Base-by-base conservation (phyloP, 1,140 invertebrate genomes). In the Aricia agestis region DNA sequence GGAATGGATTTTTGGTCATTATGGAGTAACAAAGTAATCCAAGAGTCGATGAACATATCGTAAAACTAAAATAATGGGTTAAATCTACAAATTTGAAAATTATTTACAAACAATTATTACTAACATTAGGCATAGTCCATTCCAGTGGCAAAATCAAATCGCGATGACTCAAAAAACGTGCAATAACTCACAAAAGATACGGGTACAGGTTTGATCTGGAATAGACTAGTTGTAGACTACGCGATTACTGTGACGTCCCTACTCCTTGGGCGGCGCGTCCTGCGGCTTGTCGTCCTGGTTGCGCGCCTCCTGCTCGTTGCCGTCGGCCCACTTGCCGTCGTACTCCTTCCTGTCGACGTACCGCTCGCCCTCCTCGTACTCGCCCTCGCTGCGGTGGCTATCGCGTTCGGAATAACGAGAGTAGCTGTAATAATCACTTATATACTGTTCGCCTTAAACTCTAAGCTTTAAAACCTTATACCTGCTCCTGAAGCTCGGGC, bases 301-400 rank as follows among this genome's bases (percentile, higher is more conserved):
- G 66, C 85, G 77, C 45, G 87, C 87, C 0, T 87, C 87, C 41
- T 87, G 88, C 0, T 87, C 87, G 68, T 91, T 90, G 17, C 89
- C 88, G 69, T 94, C 93, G 0, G 93, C 93, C 93, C 93, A 94
- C 78, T 94, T 94, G 10, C 93, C 93, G 76, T 93, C 93, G 81
- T 93, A 94, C 74, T 92, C 89, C 77, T 94, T 93, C 25, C 93
- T 84, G 80, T 93, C 92, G 19, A 93, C 92, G 83, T 91, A 93
- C 67, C 93, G 91, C 67, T 95, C 45, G 11, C 45, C 94, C 80
- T 95, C 95, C 71, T 95, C 93, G 74, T 95, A 95, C 78, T 95
- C 95, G 6, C 95, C 95, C 79, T 95, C 94, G 80, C 95, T 95
- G 72, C 95, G 86, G 68, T 95, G 94, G 68, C 94, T 94, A 75